These are phyloP conservation scores for Leucoraja erinaceus DNA, from an alignment of 2,113 vertebrate genomes.

Conservation along the genomic window DNA sequence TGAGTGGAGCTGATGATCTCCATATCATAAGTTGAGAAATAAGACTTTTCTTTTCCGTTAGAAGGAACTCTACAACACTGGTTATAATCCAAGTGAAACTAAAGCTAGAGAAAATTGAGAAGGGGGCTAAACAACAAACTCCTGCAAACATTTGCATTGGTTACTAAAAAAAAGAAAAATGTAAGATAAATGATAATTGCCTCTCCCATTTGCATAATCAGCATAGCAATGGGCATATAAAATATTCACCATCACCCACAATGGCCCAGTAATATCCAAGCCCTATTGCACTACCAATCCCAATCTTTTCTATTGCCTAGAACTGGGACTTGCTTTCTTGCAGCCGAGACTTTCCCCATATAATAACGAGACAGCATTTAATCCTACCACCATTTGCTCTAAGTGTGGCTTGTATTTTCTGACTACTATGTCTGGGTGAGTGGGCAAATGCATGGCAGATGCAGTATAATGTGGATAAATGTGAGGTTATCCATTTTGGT, in stretches of 20 bases:
- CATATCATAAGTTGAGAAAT: neutral
- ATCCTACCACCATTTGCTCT: no score
- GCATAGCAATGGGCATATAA: neutral
- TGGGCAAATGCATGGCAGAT: no score
- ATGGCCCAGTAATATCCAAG: neutral
- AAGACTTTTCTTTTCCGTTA: neutral
- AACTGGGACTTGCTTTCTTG: neutral
- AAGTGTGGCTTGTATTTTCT: neutral
- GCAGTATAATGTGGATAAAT: no score
- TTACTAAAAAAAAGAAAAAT: neutral
- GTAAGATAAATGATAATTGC: neutral
- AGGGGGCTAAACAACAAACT: neutral
- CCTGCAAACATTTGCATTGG: neutral
- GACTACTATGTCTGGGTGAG: neutral
- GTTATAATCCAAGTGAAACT: neutral
- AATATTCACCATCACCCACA: neutral
- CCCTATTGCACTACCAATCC: neutral
- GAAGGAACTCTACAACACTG: neutral
- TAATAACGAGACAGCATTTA: no score
- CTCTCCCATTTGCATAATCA: neutral
- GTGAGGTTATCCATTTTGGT: no score
- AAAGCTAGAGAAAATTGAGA: neutral
- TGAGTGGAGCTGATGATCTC: neutral
- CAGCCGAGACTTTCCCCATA: no score
- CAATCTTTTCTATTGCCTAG: neutral